Conservation (phyloP, 1,140 invertebrate genomes). For the Schmidtea mediterranea region DNA sequence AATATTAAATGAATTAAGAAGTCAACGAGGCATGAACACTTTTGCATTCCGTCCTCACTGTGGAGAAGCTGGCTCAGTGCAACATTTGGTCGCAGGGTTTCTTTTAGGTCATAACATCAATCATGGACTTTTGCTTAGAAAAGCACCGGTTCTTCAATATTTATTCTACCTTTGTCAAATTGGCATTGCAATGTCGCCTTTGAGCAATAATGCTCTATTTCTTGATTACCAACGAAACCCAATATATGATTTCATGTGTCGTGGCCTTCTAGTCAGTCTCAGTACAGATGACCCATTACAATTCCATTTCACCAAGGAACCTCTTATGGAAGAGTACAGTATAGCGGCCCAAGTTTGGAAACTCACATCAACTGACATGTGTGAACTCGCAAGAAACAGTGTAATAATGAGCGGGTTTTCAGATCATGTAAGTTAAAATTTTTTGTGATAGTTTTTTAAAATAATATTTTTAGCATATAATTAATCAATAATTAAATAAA, state of each 20-base stretch:
- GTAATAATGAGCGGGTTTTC: slow-evolving; percentile 91
- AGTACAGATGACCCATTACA: no score
- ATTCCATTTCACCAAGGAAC: slow-evolving; percentile 89
- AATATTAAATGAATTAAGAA: slow-evolving; percentile 64
- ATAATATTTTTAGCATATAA: no score
- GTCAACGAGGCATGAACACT: slow-evolving; percentile 66
- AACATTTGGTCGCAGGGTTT: slow-evolving; percentile 80
- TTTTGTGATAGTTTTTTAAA: no score
- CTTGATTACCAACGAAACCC: slow-evolving; percentile 95
- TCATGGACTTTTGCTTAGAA: slow-evolving; percentile 73
- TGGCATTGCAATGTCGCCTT: slow-evolving; percentile 90
- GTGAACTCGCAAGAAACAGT: slow-evolving; percentile 79
- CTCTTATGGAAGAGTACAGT: slow-evolving; percentile 95
- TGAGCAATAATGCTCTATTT: slow-evolving; percentile 93
- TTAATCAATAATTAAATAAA: no score
- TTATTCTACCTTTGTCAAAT: slow-evolving; percentile 93
- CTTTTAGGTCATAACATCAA: slow-evolving; percentile 92
- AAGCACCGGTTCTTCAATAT: slow-evolving; percentile 89
- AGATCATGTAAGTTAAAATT: no score
- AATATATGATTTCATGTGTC: slow-evolving; percentile 77
- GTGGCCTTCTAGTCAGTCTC: slow-evolving; percentile 69
- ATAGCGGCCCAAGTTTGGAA: slow-evolving; percentile 98
- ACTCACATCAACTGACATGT: slow-evolving; percentile 90
- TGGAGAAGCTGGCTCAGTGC: slow-evolving; percentile 82
- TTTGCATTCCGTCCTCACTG: slow-evolving; percentile 88